Evolutionary conservation across 2,113 vertebrate genomes (phyloP).

Genomic region (Rynchops niger): DNA sequence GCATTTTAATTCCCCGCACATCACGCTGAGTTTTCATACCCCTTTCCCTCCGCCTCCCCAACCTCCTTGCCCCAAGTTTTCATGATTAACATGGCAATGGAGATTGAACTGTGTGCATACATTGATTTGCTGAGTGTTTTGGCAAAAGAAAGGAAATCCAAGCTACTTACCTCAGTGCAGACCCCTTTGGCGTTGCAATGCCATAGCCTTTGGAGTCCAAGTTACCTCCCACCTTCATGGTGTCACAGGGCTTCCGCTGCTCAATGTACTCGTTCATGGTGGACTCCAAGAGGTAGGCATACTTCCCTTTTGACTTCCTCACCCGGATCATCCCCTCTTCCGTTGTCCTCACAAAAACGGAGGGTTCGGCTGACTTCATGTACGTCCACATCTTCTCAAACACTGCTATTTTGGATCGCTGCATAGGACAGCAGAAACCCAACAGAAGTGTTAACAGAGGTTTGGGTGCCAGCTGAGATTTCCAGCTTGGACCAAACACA

Average conservation of each 20-base stretch:
- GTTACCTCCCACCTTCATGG: constrained; percentile 99
- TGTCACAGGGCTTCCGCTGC: constrained; percentile 96
- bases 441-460: neutral
- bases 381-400: constrained; percentile 99
- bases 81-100: constrained; percentile 16
- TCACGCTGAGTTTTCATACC: neutral
- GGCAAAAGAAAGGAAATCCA: constrained; percentile 53
- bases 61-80: neutral
- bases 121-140: constrained; percentile 13
- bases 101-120: constrained; percentile 48
- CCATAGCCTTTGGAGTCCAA: constrained; percentile 99
- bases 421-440: constrained; percentile 59
- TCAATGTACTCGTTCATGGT: constrained; percentile 99
- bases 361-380: constrained; percentile 97
- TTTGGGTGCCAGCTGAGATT: constrained; percentile 32
- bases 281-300: constrained; percentile 97
- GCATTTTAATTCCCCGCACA: neutral
- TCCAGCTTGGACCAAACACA: constrained; percentile 17
- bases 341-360: constrained; percentile 96
- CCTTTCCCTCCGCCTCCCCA: neutral
- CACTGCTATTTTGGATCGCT: constrained; percentile 98
- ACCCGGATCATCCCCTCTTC: constrained; percentile 96
- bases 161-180: constrained; percentile 90
- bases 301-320: constrained; percentile 98
- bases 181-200: constrained; percentile 97